phyloP scores from a whole-genome alignment of 2,113 vertebrate species.

The Bothrops jararaca region DNA sequence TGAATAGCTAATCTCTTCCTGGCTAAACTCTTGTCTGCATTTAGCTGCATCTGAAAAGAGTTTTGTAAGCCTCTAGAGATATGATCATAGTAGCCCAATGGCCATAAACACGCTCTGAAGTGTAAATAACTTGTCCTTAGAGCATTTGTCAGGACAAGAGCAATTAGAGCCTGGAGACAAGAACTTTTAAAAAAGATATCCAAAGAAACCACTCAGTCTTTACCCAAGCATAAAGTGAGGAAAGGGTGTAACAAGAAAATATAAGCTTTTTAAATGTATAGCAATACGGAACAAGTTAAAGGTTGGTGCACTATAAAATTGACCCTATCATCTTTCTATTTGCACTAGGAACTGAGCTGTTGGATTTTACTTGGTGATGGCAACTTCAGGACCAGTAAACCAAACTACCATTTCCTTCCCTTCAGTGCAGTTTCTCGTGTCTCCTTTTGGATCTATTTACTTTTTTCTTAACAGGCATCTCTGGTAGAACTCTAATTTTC shows the following conservation, averaged over 20 bases:
- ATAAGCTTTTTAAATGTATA: not conserved
- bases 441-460: not conserved
- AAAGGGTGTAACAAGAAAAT: not conserved
- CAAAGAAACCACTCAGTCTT: not conserved
- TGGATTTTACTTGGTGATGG: not conserved
- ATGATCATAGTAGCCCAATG: not conserved
- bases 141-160: not conserved
- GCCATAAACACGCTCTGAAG: not conserved
- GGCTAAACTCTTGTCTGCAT: conserved; percentile 3
- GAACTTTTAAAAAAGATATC: not conserved
- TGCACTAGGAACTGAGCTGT: not conserved
- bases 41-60: not conserved
- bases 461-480: not conserved
- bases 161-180: not conserved
- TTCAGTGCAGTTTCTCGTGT: not conserved
- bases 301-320: not conserved
- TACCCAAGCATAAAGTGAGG: not conserved
- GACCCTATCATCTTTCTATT: not conserved
- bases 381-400: not conserved
- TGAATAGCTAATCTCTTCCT: not conserved
- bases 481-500: not conserved
- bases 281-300: not conserved
- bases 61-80: not conserved
- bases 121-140: conserved; percentile 5
- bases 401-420: not conserved